These are phyloP conservation scores for Penelope pileata DNA, from an alignment of 2,113 vertebrate species.

Conservation along the genomic window DNA sequence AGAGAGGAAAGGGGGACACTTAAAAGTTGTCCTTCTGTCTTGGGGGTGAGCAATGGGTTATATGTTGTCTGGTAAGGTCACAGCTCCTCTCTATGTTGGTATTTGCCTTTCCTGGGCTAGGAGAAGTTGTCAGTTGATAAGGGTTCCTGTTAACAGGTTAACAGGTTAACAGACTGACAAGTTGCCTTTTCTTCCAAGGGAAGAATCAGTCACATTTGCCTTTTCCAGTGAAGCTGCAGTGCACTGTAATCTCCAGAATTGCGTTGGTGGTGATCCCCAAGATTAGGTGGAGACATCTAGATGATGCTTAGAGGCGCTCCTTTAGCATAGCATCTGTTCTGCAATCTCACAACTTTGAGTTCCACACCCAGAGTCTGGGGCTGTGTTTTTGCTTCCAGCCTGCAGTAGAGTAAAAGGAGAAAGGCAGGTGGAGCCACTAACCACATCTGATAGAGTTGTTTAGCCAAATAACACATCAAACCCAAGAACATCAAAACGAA, in stretches of 20 bases:
- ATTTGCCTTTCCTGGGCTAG: not conserved
- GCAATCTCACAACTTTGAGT: not conserved
- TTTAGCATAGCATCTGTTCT: not conserved
- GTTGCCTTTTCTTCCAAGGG: too few species aligned
- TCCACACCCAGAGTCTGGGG: not conserved
- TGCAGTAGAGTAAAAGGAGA: not conserved
- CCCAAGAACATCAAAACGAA: not conserved
- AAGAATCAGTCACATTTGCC: not conserved
- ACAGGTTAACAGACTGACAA: not conserved
- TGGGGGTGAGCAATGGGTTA: not conserved
- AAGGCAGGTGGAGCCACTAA: not conserved
- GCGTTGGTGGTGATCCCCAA: not conserved
- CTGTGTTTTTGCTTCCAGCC: not conserved
- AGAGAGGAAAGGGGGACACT: not conserved
- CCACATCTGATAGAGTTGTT: constrained; percentile 20
- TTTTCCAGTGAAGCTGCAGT: not conserved
- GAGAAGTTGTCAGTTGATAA: not conserved
- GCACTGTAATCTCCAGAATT: not conserved
- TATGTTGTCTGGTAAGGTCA: not conserved
- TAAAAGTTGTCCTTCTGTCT: not conserved
- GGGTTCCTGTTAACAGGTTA: not conserved
- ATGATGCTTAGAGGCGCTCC: not conserved
- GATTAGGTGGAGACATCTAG: not conserved
- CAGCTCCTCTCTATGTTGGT: not conserved
- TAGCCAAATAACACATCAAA: constrained; percentile 1